phyloP scores from a whole-genome alignment of 2,113 vertebrate species.

The Argyrosomus japonicus region DNA sequence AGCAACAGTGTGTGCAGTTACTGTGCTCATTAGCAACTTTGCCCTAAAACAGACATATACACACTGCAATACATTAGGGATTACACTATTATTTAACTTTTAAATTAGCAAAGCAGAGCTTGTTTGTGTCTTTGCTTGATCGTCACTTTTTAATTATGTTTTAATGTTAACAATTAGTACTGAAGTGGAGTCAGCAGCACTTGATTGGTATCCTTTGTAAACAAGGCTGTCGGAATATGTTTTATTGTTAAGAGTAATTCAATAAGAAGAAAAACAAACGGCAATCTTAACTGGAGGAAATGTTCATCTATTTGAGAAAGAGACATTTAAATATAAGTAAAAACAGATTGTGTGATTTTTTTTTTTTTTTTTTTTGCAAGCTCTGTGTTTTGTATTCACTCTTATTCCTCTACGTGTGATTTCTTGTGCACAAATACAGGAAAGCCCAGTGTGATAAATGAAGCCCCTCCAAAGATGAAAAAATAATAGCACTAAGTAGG shows the following conservation, averaged over 20 bases:
- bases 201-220: constrained; percentile 73
- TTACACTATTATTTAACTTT: constrained; percentile 70
- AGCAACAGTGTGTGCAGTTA: constrained; percentile 22
- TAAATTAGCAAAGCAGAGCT: constrained; percentile 67
- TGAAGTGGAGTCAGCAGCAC: constrained; percentile 82
- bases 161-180: constrained; percentile 87
- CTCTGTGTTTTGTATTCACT: not conserved
- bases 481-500: constrained; percentile 63
- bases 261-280: constrained; percentile 1
- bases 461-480: constrained; percentile 47
- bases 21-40: constrained; percentile 72
- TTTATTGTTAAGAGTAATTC: constrained; percentile 47
- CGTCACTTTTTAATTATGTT: constrained; percentile 86
- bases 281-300: not conserved
- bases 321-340: not conserved
- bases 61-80: constrained; percentile 59
- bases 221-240: constrained; percentile 46
- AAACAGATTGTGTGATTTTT: not conserved
- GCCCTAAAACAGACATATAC: constrained; percentile 58
- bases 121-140: constrained; percentile 76
- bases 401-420: not conserved
- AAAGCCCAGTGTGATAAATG: constrained; percentile 35
- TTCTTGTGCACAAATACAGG: not conserved
- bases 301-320: not conserved
- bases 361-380: not conserved